A percentile compares a stretch with the other conserved stretches of the same genome.
phyloP scores from a whole-genome alignment of 1,140 invertebrate genomes.

The Goniozus legneri region DNA sequence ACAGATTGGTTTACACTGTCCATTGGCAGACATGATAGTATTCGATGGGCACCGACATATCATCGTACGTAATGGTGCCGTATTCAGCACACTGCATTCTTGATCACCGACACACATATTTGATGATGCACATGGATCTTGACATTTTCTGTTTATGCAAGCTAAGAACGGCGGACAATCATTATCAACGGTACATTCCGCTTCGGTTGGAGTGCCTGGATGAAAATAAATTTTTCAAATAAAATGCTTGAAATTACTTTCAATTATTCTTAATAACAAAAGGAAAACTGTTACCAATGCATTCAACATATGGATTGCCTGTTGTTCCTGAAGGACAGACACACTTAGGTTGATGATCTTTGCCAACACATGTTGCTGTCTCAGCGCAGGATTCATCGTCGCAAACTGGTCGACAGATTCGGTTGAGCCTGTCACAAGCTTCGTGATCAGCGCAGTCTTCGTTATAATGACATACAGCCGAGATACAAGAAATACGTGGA shows the following conservation, averaged over 20 bases:
- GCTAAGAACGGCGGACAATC: constrained; percentile 72
- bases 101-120: constrained; percentile 72
- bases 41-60: constrained; percentile 79
- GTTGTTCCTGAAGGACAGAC: constrained; percentile 68
- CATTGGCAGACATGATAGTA: constrained; percentile 61
- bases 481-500: constrained; percentile 75
- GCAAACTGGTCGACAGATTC: constrained; percentile 80
- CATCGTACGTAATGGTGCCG: constrained; percentile 73
- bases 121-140: constrained; percentile 69
- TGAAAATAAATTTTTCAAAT: constrained; percentile 6
- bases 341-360: constrained; percentile 75
- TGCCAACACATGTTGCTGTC: constrained; percentile 69
- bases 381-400: constrained; percentile 72
- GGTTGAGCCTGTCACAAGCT: constrained; percentile 79
- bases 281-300: constrained; percentile 47
- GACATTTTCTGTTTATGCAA: constrained; percentile 74
- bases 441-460: constrained; percentile 85
- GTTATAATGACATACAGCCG: constrained; percentile 81
- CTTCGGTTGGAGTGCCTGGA: constrained; percentile 32
- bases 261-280: constrained; percentile 15
- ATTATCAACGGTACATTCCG: constrained; percentile 69
- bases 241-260: constrained; percentile 1
- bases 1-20: constrained; percentile 63
- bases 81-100: constrained; percentile 74
- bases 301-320: constrained; percentile 78